These are phyloP conservation scores for Hirudo medicinalis DNA, from an alignment of 1,140 invertebrate genomes.

Conservation along the genomic window DNA sequence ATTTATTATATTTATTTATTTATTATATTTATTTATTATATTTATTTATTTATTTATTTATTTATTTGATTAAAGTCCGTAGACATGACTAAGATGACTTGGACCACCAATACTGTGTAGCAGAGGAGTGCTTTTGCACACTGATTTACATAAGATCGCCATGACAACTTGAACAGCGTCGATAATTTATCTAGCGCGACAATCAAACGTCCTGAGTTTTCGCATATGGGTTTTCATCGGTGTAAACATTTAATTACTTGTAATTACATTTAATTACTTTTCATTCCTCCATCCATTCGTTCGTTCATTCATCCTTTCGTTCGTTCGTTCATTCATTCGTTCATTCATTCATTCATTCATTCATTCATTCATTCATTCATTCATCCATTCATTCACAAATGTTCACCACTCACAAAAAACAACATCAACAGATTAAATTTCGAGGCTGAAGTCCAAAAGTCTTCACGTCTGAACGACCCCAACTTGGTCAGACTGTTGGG, in stretches of 20 bases:
- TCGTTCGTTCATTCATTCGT: not conserved
- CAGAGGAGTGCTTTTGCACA: too few relatives aligned
- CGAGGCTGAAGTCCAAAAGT: conserved; percentile 69
- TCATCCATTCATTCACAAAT: not conserved
- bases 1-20: too few relatives aligned
- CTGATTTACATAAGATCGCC: too few relatives aligned
- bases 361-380: not conserved
- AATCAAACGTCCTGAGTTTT: too few relatives aligned
- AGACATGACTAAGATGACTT: too few relatives aligned
- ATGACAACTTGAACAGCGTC: too few relatives aligned
- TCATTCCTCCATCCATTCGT: not conserved
- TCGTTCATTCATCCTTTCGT: not conserved
- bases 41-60: too few relatives aligned
- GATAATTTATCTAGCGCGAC: too few relatives aligned
- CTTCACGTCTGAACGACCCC: conserved; percentile 67
- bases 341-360: not conserved
- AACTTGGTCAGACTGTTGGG: conserved; percentile 75
- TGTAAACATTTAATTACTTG: not conserved
- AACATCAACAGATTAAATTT: conserved; percentile 55
- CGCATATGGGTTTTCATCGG: not conserved
- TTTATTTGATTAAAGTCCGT: too few relatives aligned
- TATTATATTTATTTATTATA: too few relatives aligned
- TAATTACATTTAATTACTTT: not conserved
- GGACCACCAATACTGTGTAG: too few relatives aligned
- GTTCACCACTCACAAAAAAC: too few relatives aligned